These are phyloP conservation scores for Mellivora capensis DNA, from an alignment of 2,113 vertebrate species.

Conservation along the genomic window DNA sequence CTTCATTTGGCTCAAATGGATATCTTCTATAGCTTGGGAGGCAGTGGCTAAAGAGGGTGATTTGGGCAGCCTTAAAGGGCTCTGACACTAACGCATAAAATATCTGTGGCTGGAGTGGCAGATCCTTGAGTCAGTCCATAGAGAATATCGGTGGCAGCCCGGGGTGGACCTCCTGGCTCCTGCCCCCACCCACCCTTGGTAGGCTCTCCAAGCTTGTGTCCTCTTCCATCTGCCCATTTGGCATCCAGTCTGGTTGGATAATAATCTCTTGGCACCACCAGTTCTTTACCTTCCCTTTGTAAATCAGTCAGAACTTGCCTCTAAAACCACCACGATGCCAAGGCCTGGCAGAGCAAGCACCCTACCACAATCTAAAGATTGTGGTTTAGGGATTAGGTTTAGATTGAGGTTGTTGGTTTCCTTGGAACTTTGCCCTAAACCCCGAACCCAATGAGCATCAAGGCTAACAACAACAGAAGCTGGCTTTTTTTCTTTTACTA, in stretches of 20 bases:
- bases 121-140: background rate
- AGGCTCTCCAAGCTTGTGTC: background rate
- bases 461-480: background rate
- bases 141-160: background rate
- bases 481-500: background rate
- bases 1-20: background rate
- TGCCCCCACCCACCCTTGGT: too few species aligned
- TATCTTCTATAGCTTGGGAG: background rate
- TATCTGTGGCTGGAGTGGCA: background rate
- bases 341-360: accelerated
- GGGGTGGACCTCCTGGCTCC: background rate
- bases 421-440: background rate
- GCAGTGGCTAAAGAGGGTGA: background rate
- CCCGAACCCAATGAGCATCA: background rate
- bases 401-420: background rate
- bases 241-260: background rate
- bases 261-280: background rate
- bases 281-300: background rate
- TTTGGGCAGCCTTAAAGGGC: background rate
- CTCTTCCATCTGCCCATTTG: background rate
- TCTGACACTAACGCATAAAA: background rate
- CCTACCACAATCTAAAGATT: background rate
- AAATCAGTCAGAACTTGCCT: background rate
- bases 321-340: background rate
- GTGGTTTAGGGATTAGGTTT: too few species aligned